Evolutionary conservation across 2,888 invertebrate species (phyloP).

Genomic region (Suillia variegata): DNA sequence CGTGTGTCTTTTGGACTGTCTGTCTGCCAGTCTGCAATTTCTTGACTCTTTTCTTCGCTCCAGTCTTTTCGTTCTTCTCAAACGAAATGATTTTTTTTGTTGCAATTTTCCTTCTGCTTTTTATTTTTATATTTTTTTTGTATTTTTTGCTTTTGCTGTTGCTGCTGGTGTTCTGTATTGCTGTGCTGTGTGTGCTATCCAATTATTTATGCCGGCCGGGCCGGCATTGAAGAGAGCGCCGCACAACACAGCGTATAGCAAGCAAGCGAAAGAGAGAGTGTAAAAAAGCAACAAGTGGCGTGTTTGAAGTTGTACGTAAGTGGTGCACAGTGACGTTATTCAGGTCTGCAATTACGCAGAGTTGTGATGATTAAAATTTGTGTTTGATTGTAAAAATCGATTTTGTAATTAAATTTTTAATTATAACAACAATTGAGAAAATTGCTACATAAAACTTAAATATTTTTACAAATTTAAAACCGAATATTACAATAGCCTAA

Average conservation of each 20-base stretch:
- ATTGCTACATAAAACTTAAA: too few species aligned
- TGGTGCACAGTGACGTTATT: background rate
- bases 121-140: slow-evolving; percentile 1
- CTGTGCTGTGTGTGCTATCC: background rate
- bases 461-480: too few species aligned
- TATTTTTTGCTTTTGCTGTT: too few species aligned
- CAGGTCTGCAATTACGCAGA: too few species aligned
- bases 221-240: background rate
- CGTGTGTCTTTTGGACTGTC: background rate
- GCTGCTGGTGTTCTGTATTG: background rate
- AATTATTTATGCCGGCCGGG: slow-evolving; percentile 3
- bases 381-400: too few species aligned
- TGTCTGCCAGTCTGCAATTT: background rate
- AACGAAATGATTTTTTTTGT: background rate
- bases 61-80: background rate
- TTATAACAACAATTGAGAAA: too few species aligned
- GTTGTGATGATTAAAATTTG: too few species aligned
- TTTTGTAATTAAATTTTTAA: too few species aligned
- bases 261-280: background rate
- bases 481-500: too few species aligned
- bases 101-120: background rate
- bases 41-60: background rate
- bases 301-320: background rate
- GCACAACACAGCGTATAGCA: background rate
- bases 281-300: background rate